These are phyloP conservation scores for Calycopis cecrops DNA, from an alignment of 1,140 invertebrate genomes.

Conservation along the genomic window DNA sequence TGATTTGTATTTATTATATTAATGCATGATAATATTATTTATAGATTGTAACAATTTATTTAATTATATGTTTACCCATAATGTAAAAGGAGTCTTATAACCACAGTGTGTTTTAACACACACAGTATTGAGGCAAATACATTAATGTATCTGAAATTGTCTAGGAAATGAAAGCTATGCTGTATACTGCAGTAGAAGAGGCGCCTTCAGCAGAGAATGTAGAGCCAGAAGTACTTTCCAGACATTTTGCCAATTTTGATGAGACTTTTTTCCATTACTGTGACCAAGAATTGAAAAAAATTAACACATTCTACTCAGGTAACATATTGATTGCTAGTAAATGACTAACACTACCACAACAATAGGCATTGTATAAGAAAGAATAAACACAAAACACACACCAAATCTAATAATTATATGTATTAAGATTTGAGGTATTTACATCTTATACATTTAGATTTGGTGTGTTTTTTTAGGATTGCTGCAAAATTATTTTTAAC, in stretches of 20 bases:
- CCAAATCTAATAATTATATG: not conserved
- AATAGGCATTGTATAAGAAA: not conserved
- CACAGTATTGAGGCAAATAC: no score
- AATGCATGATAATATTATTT: no score
- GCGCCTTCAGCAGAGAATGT: constrained; percentile 91
- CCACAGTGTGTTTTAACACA: no score
- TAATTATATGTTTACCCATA: no score
- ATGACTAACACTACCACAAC: not conserved
- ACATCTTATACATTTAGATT: no score
- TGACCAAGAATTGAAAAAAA: constrained; percentile 96
- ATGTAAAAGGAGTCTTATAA: no score
- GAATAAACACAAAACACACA: not conserved
- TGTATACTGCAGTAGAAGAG: constrained; percentile 91
- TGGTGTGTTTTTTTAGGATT: no score
- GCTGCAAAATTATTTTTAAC: no score
- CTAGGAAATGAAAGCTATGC: constrained; percentile 94
- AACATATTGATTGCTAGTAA: constrained; percentile 24
- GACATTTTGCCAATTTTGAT: constrained; percentile 96
- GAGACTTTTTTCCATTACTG: constrained; percentile 97
- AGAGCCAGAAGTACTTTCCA: constrained; percentile 89
- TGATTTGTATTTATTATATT: no score
- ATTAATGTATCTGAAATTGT: constrained; percentile 16
- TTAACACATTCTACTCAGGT: constrained; percentile 98
- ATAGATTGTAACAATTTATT: no score
- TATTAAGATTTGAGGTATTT: no score